Percentiles rank a stretch among this genome's conserved stretches.
Evolutionary conservation across 2,113 vertebrate genomes (phyloP).

Genomic region (Leptobrachium leishanense): DNA sequence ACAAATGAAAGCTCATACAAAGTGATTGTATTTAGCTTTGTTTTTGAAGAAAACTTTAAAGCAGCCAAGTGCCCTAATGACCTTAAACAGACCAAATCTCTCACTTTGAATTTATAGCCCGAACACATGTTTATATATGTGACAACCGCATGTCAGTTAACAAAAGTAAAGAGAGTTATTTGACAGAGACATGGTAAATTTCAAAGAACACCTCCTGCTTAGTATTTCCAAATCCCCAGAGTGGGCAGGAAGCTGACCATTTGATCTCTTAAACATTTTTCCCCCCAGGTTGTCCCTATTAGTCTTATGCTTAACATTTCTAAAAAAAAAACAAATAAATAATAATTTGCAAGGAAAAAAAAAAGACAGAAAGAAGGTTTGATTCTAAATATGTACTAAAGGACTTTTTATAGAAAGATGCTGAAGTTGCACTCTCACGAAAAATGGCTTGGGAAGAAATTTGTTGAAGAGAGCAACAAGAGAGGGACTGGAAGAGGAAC

Average conservation of each 20-base stretch:
- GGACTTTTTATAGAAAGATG: too few species aligned
- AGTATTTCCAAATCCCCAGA: slow-evolving; percentile 58
- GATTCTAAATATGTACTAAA: too few species aligned
- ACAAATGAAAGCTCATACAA: too few species aligned
- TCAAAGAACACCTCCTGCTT: slow-evolving; percentile 73
- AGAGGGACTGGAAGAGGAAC: too few species aligned
- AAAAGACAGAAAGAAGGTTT: too few species aligned
- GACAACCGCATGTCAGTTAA: slow-evolving; percentile 40
- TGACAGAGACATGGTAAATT: slow-evolving; percentile 66
- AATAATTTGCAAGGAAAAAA: too few species aligned
- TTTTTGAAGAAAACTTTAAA: neutral
- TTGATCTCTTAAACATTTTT: slow-evolving; percentile 19
- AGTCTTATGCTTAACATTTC: too few species aligned
- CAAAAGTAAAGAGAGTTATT: slow-evolving; percentile 23
- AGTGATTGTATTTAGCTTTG: neutral
- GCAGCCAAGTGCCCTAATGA: slow-evolving; percentile 15
- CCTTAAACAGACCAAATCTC: slow-evolving; percentile 5
- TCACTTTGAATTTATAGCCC: slow-evolving; percentile 6
- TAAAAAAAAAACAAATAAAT: too few species aligned
- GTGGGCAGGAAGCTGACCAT: slow-evolving; percentile 4
- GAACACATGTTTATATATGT: slow-evolving; percentile 37
- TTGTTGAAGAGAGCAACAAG: too few species aligned
- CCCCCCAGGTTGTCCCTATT: too few species aligned
- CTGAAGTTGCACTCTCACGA: too few species aligned
- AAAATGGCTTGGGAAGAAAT: too few species aligned